Conservation (phyloP, 2,113 vertebrate species). For the Redunca redunca region DNA sequence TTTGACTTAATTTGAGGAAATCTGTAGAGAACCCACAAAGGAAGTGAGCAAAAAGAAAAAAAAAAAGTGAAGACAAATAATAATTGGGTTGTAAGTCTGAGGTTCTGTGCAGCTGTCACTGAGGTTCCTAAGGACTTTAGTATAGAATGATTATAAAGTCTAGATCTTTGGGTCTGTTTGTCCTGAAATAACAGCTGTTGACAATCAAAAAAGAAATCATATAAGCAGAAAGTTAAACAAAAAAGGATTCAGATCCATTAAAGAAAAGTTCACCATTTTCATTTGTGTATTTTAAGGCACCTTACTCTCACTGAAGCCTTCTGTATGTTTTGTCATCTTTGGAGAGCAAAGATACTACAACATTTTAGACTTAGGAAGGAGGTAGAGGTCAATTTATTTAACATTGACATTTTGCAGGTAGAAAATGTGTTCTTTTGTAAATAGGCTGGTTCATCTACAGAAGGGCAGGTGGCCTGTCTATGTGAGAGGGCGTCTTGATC, state of each 20-base stretch:
- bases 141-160: neutral
- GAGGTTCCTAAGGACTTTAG: neutral
- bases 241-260: neutral
- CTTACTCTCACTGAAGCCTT: neutral
- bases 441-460: neutral
- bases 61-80: neutral
- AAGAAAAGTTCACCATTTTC: neutral
- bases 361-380: neutral
- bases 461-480: too few relatives aligned
- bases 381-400: neutral
- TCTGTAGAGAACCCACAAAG: neutral
- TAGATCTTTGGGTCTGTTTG: neutral
- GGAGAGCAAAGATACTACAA: neutral
- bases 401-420: neutral
- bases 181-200: neutral
- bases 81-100: neutral
- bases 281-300: neutral
- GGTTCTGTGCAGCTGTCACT: neutral
- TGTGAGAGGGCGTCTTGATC: neutral
- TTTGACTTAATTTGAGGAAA: slow-evolving; percentile 4
- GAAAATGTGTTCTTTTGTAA: neutral
- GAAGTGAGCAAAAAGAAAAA: neutral
- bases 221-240: neutral
- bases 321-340: neutral
- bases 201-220: neutral